A percentile compares a stretch with the other conserved stretches of the same genome.
These are phyloP conservation scores for Gymnoscopelus braueri DNA, from an alignment of 2,797 vertebrate genomes.

Conservation along the genomic window DNA sequence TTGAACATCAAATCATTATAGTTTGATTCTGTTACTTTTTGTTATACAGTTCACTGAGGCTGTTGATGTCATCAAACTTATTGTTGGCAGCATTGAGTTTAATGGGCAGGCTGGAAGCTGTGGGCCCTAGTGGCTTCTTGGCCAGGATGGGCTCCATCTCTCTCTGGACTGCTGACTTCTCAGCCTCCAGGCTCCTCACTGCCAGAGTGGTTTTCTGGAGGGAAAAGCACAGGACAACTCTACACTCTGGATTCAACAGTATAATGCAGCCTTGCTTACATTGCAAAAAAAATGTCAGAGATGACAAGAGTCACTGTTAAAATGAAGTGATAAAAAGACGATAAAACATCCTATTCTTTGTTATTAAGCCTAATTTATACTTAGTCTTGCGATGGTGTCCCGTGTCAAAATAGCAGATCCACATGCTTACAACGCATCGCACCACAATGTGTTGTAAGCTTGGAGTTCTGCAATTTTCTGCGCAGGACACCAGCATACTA, in stretches of 20 bases:
- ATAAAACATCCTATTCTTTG: too few relatives aligned
- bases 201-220: conserved; percentile 76
- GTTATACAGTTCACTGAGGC: conserved; percentile 83
- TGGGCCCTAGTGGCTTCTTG: conserved; percentile 78
- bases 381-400: neutral
- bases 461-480: neutral
- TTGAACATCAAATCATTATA: neutral
- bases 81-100: conserved; percentile 82
- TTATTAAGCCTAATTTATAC: neutral
- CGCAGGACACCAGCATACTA: neutral
- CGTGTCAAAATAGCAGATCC: too few relatives aligned
- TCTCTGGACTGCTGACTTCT: conserved; percentile 84
- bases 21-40: conserved; percentile 84
- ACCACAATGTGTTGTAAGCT: neutral
- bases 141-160: conserved; percentile 85
- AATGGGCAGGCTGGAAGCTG: conserved; percentile 80
- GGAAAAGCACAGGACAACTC: neutral
- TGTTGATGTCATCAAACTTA: conserved; percentile 83
- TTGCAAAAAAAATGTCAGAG: too few relatives aligned
- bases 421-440: too few relatives aligned
- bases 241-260: neutral
- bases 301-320: too few relatives aligned
- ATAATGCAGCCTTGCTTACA: too few relatives aligned
- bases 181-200: conserved; percentile 82
- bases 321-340: too few relatives aligned